These are phyloP conservation scores for Eilema sororculum DNA, from an alignment of 2,888 invertebrate species.

Conservation along the genomic window DNA sequence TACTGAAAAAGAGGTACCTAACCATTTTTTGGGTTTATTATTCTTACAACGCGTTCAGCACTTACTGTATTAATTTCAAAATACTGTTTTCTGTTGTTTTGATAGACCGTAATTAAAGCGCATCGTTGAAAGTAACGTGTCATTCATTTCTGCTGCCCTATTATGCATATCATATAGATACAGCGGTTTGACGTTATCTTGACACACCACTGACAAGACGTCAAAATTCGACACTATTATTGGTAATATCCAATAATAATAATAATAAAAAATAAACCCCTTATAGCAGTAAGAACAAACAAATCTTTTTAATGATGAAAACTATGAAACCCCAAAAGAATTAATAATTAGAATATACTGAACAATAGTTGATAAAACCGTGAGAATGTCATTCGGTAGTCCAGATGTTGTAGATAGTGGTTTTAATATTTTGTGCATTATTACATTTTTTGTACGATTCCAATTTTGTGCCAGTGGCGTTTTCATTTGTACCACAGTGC, in stretches of 20 bases:
- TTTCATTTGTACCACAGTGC: conserved; percentile 38
- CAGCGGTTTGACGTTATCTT: conserved; percentile 51
- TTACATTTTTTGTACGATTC: conserved; percentile 43
- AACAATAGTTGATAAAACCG: conserved; percentile 53
- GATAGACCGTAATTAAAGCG: conserved; percentile 5
- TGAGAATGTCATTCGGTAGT: conserved; percentile 58
- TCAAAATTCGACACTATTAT: conserved; percentile 45
- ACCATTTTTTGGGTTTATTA: not conserved
- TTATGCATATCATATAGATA: conserved; percentile 30
- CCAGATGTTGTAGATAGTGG: conserved; percentile 62
- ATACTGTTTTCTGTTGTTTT: not conserved
- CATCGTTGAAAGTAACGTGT: not conserved
- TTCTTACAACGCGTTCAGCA: not conserved
- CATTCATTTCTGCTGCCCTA: conserved; percentile 15
- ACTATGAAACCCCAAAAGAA: conserved; percentile 30
- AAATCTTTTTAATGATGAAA: conserved; percentile 19
- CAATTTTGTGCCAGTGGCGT: conserved; percentile 38
- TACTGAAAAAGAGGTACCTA: no score
- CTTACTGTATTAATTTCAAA: not conserved
- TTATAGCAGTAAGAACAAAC: conserved; percentile 25
- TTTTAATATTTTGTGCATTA: conserved; percentile 66
- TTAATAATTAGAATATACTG: conserved; percentile 45
- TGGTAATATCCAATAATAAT: conserved; percentile 19
- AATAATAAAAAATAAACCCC: conserved; percentile 17
- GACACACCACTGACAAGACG: conserved; percentile 53